Base-by-base conservation (phyloP, 2,888 invertebrate genomes). In the Drosophila histrio region DNA sequence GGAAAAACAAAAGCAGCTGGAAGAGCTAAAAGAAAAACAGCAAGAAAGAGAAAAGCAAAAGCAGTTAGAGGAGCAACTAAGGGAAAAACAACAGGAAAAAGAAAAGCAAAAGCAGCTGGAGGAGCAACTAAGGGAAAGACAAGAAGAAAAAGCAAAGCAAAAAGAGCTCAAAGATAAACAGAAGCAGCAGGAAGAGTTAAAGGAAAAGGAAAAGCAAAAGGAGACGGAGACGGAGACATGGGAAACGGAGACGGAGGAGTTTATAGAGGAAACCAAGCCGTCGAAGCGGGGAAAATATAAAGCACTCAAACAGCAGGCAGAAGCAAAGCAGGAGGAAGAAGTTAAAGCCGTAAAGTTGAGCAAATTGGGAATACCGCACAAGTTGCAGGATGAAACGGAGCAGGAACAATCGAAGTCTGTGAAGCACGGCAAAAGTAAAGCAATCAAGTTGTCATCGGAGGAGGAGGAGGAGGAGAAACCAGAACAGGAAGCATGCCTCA, bases 291-390 rank as follows among this genome's bases (percentile, higher is more conserved):
- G 1, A 3, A 44, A 44, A 32, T 17, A 7, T 26, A 69, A 56
- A 24, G 2, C 32, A 8, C 32, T 47, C 32, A 47, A 47, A 8
- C 13, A 28, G 28, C 26, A 26, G 21, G 19, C 19, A 6, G 38
- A 30, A n/a, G n/a, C n/a, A n/a, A n/a, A n/a, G n/a, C n/a, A n/a
- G 6, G 5, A 17, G 6, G 46, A 46, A 21, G 30, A 46, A 9
- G 21, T 30, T 0, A 30, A 46, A 22, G 0, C 32, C 0, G 1
- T 21, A 1, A 28, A 47, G 22, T 22, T 11, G 0, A 7, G 0
- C n/a, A 43, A 44, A n/a, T n/a, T n/a, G 30, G 17, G 6, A 17
- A 69, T 52, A 6, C 11, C 44, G 2, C 19, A 28, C 28, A 46
- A 30, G 7, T n/a, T 19, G 28, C 24, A 44, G 43, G 43, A 26